Base-by-base conservation (phyloP, 2,797 vertebrate genomes). In the Phylloscopus collybita region DNA sequence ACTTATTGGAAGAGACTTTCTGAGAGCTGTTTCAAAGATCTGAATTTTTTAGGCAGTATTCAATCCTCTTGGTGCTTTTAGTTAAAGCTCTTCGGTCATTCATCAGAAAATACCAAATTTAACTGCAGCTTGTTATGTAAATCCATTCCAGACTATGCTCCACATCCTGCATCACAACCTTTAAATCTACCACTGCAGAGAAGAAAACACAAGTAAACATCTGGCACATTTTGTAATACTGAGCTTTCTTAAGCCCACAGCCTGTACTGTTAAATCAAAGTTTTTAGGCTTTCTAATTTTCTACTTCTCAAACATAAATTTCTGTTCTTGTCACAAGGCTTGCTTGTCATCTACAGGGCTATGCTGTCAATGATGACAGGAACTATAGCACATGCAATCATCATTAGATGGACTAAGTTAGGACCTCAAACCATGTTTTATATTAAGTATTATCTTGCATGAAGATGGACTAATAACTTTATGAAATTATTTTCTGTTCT, bases 101-200 rank as follows among this genome's bases (percentile, higher is more conserved):
- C 27, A 80, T 83, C 72, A 91, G 47, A 86, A 94, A 83, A 78
- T 32, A 71, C 13, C 23, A 69, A 80, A 86, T 93, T 86, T 92
- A 91, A 94, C 44, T 88, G 82, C 73, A 75, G 38, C 30, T 90
- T 86, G 11, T 88, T 81, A 95, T 8, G 18, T 62, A 94, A 96
- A 94, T 84, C 73, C 36, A 79, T 26, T 15, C 18, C 75, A 86
- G 61, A 27, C 38, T 67, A 15, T 26, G 30, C 78, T 91, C 60
- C 64, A 49, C 29, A 67, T 49, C 6, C 50, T 67, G 17, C 22
- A 73, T 38, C 64, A 75, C 54, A 78, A 42, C 13, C 47, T 80
- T 74, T 85, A 89, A 71, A 89, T 72, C 23, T 71, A 50, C 47
- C 25, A 45, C 25, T 62, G 47, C 45, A 80, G 56, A 66, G 49